Evolutionary conservation across 2,888 invertebrate genomes (phyloP).

Genomic region (Trachelus tabidus): DNA sequence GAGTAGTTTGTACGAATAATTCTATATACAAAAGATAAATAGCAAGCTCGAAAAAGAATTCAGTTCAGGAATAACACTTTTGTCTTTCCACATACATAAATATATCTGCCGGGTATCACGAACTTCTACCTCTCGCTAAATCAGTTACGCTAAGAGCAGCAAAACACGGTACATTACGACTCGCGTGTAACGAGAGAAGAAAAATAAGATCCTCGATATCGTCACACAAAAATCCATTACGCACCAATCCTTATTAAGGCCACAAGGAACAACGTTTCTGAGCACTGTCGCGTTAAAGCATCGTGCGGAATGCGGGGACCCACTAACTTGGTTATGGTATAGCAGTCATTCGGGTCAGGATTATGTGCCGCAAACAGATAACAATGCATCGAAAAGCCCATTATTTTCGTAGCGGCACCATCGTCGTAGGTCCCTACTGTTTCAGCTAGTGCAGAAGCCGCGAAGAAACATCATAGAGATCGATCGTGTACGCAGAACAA

Average conservation of each 20-base stretch:
- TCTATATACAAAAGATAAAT: no score
- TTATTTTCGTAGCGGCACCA: not conserved
- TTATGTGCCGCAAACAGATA: slow-evolving; percentile 7
- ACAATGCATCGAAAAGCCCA: slow-evolving; percentile 5
- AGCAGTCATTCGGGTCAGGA: slow-evolving; percentile 16
- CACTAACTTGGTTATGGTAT: slow-evolving; percentile 21
- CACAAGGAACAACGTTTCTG: not conserved
- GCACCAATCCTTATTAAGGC: not conserved
- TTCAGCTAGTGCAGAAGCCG: not conserved
- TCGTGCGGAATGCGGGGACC: slow-evolving; percentile 14
- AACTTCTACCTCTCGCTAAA: not conserved
- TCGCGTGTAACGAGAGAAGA: not conserved
- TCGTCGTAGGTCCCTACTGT: not conserved
- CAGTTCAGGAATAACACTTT: no score
- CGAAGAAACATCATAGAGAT: not conserved
- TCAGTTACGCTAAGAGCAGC: not conserved
- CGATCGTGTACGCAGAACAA: no score
- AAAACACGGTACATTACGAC: not conserved
- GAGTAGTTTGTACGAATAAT: no score
- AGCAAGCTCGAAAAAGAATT: no score
- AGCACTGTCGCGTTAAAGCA: not conserved
- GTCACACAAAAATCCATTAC: not conserved
- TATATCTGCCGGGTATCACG: not conserved
- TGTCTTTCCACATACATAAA: not conserved
- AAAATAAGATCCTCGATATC: not conserved